Evolutionary conservation across 1,140 invertebrate species (phyloP).

Genomic region (Cataglyphis hispanica): DNA sequence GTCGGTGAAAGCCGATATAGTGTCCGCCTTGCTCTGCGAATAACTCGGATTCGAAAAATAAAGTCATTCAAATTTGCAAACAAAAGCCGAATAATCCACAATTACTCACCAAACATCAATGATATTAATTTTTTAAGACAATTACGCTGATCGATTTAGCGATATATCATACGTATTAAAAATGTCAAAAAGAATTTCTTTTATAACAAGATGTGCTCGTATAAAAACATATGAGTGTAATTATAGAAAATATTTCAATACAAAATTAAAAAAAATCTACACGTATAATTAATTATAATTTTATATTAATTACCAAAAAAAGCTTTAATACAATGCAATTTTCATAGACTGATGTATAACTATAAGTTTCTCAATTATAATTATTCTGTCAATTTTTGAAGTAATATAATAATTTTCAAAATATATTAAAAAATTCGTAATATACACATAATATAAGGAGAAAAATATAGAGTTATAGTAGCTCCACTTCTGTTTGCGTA

Average conservation of each 20-base stretch:
- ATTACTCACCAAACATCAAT: not conserved
- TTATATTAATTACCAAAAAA: no score
- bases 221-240: no score
- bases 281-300: no score
- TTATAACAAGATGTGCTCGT: no score
- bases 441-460: no score
- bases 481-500: not conserved
- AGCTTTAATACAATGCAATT: no score
- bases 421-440: not conserved
- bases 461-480: not conserved
- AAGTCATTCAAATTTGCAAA: not conserved
- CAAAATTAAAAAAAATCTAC: no score
- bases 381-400: not conserved
- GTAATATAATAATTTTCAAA: not conserved
- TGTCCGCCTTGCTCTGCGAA: constrained; percentile 38
- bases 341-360: no score
- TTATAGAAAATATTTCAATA: no score
- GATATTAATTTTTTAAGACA: not conserved
- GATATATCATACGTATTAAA: not conserved
- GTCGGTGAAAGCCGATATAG: constrained; percentile 76
- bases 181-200: no score
- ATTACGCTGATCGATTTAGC: not conserved
- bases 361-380: no score
- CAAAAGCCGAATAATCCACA: constrained; percentile 1
- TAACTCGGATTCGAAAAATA: constrained; percentile 53